Evolutionary conservation across 2,888 invertebrate species (phyloP).

Genomic region (Euproctis similis): DNA sequence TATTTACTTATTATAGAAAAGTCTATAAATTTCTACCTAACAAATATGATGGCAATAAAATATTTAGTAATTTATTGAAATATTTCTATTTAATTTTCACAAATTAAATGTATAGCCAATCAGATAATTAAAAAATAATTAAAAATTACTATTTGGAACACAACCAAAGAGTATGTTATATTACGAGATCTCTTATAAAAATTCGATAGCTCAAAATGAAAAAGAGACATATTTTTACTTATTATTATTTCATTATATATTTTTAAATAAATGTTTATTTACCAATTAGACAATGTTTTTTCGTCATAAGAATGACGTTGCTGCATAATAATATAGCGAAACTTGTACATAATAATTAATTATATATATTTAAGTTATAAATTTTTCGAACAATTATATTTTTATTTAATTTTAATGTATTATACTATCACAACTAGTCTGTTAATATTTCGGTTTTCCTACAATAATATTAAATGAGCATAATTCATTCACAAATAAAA

Average conservation of each 20-base stretch:
- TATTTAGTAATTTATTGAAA: no score
- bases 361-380: conserved; percentile 18
- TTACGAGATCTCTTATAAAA: conserved; percentile 44
- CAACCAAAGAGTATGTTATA: conserved; percentile 64
- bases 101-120: no score
- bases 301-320: conserved; percentile 13
- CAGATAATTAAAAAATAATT: no score
- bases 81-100: no score
- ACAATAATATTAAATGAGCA: conserved; percentile 16
- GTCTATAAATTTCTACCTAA: no score
- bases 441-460: conserved; percentile 25
- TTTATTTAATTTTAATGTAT: conserved; percentile 33
- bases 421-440: conserved; percentile 44
- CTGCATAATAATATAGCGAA: conserved; percentile 24
- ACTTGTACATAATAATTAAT: conserved; percentile 37
- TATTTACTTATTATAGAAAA: no score
- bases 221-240: conserved; percentile 17
- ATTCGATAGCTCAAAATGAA: conserved; percentile 35
- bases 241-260: no score
- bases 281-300: conserved; percentile 6
- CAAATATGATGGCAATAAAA: no score
- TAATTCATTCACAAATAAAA: conserved; percentile 27
- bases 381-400: conserved; percentile 39
- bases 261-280: conserved; percentile 12
- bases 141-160: conserved; percentile 37